A percentile compares a stretch with the other conserved stretches of the same genome.
These are phyloP conservation scores for Triplophysa bombifrons DNA, from an alignment of 2,797 vertebrate species.

Conservation along the genomic window DNA sequence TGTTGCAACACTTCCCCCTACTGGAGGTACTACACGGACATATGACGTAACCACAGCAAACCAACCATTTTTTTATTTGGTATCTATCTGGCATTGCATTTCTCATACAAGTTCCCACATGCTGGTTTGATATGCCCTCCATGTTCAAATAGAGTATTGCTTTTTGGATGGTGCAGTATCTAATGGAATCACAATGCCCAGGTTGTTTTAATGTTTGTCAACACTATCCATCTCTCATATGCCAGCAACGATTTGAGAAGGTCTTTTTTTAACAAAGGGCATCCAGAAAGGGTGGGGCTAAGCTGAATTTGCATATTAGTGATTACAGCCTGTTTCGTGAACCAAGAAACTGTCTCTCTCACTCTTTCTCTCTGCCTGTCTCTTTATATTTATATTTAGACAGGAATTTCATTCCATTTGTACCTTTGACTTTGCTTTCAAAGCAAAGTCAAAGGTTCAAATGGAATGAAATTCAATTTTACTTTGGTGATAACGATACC, in stretches of 20 bases:
- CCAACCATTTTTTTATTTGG: background rate
- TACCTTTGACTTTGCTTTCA: too few species aligned
- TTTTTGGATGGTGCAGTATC: constrained; percentile 9
- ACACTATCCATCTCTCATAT: constrained; percentile 1
- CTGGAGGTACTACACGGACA: constrained; percentile 77
- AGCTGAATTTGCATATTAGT: background rate
- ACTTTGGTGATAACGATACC: constrained; percentile 24
- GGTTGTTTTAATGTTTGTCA: constrained; percentile 27
- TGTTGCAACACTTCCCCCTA: constrained; percentile 88
- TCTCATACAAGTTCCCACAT: background rate
- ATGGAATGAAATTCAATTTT: constrained; percentile 42
- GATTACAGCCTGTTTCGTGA: background rate
- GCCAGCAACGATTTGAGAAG: background rate
- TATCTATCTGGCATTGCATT: background rate
- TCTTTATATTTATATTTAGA: background rate
- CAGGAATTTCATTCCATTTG: too few species aligned
- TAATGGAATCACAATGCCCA: constrained; percentile 11
- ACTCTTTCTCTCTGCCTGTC: background rate
- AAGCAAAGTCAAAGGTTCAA: constrained; percentile 41
- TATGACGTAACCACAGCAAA: constrained; percentile 53
- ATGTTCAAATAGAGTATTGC: constrained; percentile 20
- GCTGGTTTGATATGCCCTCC: background rate
- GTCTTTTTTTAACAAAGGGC: background rate
- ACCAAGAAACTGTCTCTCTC: background rate
- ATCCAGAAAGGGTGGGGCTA: background rate